Conservation (phyloP, 2,888 invertebrate species). For the Geotrupes spiniger region DNA sequence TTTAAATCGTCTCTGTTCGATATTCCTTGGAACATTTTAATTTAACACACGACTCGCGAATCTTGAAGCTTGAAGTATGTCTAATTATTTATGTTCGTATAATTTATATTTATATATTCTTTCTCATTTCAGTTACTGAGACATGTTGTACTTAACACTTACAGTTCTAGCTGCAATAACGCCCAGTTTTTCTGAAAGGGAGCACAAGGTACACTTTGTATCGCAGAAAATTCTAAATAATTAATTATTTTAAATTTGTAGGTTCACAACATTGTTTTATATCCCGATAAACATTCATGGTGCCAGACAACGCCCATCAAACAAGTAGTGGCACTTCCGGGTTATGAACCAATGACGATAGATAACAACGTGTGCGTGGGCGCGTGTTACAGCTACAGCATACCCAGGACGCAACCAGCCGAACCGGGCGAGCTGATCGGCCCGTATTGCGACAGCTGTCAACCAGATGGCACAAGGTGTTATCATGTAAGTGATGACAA, state of each 20-base stretch:
- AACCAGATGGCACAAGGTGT: constrained; percentile 62
- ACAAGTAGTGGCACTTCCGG: constrained; percentile 65
- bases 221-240: constrained; percentile 5
- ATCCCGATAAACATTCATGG: constrained; percentile 69
- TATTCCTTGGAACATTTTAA: no score
- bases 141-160: constrained; percentile 15
- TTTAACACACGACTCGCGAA: no score
- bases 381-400: constrained; percentile 69
- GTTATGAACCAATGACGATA: constrained; percentile 62
- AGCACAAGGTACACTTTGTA: constrained; percentile 43
- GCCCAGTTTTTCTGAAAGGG: constrained; percentile 32
- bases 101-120: no score
- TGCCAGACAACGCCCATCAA: constrained; percentile 67
- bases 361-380: constrained; percentile 71
- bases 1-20: no score
- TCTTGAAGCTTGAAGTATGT: no score
- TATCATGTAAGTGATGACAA: constrained; percentile 55
- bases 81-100: no score
- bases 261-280: constrained; percentile 69
- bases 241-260: constrained; percentile 34
- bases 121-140: neutral
- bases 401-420: constrained; percentile 64
- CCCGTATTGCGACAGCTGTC: constrained; percentile 70
- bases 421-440: constrained; percentile 63
- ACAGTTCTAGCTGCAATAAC: constrained; percentile 28